Conservation (phyloP, 2,113 vertebrate genomes). For the Irena cyanogastra region DNA sequence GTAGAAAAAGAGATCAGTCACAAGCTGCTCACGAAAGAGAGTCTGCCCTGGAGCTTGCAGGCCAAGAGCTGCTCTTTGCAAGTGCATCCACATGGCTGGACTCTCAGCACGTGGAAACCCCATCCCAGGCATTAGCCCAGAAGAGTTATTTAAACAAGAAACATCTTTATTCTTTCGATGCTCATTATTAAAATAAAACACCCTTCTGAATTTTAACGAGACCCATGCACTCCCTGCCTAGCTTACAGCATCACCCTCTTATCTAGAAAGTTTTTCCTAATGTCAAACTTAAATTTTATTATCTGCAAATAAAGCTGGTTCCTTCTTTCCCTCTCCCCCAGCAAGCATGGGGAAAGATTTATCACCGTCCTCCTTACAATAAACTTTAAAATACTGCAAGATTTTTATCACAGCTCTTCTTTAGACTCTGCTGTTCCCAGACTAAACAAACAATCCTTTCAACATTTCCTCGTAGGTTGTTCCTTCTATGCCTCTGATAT, state of each 20-base stretch:
- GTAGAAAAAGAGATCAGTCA: not conserved
- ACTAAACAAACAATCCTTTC: slow-evolving; percentile 61
- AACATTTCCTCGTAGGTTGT: slow-evolving; percentile 36
- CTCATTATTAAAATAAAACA: not conserved
- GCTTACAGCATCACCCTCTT: not conserved
- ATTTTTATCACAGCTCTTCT: slow-evolving; percentile 32
- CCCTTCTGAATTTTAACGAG: not conserved
- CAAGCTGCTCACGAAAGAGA: not conserved
- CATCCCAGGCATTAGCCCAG: not conserved
- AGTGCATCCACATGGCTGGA: not conserved
- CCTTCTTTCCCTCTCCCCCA: not conserved
- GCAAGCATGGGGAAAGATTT: not conserved
- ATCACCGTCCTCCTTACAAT: slow-evolving; percentile 4
- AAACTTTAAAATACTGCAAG: slow-evolving; percentile 31
- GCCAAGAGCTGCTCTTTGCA: not conserved
- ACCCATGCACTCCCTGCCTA: not conserved
- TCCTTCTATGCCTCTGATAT: slow-evolving; percentile 19
- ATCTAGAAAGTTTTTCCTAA: not conserved
- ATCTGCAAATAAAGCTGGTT: not conserved
- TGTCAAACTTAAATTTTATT: slow-evolving; percentile 1
- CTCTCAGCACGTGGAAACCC: not conserved
- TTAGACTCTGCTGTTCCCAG: slow-evolving; percentile 34
- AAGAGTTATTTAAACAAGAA: not conserved
- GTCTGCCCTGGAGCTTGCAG: not conserved
- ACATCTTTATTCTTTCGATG: not conserved